Percentiles rank a stretch among this genome's conserved stretches.
These are phyloP conservation scores for Microtus ochrogaster DNA, from an alignment of 2,113 vertebrate species.

Conservation along the genomic window DNA sequence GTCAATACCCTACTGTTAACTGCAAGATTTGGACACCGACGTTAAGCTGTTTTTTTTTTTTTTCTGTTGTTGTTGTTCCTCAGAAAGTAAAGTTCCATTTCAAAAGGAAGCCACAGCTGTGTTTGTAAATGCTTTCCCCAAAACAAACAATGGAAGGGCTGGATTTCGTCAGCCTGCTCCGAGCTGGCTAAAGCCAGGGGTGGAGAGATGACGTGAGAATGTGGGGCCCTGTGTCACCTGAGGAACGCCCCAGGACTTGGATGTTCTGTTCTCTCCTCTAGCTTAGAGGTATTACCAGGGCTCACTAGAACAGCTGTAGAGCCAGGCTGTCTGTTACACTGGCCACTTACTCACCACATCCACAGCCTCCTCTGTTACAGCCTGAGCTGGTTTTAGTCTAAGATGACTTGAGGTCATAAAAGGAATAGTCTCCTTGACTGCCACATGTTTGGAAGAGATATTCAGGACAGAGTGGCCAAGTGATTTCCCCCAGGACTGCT, in stretches of 20 bases:
- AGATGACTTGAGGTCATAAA: slow-evolving; percentile 66
- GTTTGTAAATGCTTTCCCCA: slow-evolving; percentile 37
- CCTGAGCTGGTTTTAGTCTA: slow-evolving; percentile 55
- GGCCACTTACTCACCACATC: slow-evolving; percentile 16
- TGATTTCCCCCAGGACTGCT: slow-evolving; percentile 60
- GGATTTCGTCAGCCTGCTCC: background rate
- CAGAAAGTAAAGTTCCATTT: slow-evolving; percentile 49
- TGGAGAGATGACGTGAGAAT: background rate
- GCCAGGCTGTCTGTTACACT: background rate
- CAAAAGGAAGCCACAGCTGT: background rate
- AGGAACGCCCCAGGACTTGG: background rate
- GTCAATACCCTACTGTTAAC: background rate
- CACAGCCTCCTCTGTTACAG: slow-evolving; percentile 39
- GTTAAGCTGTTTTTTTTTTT: background rate
- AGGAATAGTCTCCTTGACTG: slow-evolving; percentile 62
- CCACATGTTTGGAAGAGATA: slow-evolving; percentile 61
- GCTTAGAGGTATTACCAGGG: background rate
- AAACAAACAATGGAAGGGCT: background rate
- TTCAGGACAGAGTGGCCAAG: slow-evolving; percentile 49
- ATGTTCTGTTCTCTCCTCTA: background rate
- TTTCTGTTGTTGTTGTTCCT: background rate
- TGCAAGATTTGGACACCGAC: slow-evolving; percentile 4
- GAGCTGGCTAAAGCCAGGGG: too few species aligned
- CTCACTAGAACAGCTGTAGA: background rate
- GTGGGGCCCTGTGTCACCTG: background rate